Conservation (phyloP, 2,888 invertebrate species). For the Ochropacha duplaris region DNA sequence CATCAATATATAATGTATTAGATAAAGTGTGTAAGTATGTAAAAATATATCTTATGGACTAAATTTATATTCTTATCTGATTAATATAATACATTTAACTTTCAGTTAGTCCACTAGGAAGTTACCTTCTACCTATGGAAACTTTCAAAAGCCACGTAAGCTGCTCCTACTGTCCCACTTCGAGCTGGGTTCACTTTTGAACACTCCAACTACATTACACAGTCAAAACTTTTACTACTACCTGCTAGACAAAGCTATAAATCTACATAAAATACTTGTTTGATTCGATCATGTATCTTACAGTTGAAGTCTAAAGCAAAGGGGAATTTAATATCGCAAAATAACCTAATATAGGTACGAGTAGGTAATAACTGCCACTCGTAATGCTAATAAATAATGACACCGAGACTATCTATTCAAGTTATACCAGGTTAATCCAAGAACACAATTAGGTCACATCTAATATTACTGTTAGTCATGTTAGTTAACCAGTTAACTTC, state of each 20-base stretch:
- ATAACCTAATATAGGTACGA: no score
- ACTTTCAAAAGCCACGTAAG: slow-evolving; percentile 38
- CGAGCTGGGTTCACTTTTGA: slow-evolving; percentile 27
- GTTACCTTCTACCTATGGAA: slow-evolving; percentile 41
- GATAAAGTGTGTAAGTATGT: no score
- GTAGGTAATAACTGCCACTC: no score
- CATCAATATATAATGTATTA: no score
- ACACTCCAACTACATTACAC: slow-evolving; percentile 18
- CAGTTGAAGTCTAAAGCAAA: slow-evolving; percentile 1
- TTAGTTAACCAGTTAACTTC: no score
- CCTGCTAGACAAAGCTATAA: slow-evolving; percentile 7
- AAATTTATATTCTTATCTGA: background rate
- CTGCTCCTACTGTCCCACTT: slow-evolving; percentile 36
- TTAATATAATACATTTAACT: background rate
- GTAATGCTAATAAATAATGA: no score
- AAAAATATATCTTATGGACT: no score
- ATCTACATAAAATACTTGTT: slow-evolving; percentile 12
- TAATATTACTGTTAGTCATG: background rate
- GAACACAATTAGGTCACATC: no score
- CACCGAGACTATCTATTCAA: no score
- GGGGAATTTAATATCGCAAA: no score
- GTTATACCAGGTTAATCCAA: no score
- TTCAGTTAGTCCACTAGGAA: slow-evolving; percentile 31
- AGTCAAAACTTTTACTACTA: slow-evolving; percentile 25
- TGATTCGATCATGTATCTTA: slow-evolving; percentile 4